Evolutionary conservation across 2,888 invertebrate genomes (phyloP).

Genomic region (Eupeodes luniger): DNA sequence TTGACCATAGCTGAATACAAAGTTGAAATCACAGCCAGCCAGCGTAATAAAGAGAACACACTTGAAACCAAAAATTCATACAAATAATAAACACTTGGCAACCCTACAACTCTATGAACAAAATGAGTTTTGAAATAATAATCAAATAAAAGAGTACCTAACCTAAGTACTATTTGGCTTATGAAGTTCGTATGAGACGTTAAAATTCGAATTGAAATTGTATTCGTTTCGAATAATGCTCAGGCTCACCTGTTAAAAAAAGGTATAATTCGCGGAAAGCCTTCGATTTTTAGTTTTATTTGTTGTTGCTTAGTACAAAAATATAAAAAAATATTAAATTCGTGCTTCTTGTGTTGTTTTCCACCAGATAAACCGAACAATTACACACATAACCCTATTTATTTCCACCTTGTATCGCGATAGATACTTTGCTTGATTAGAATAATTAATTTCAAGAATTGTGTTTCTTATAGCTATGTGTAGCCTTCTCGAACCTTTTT

Average conservation of each 20-base stretch:
- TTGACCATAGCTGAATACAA: constrained; percentile 63
- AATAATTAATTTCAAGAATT: constrained; percentile 65
- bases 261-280: constrained; percentile 33
- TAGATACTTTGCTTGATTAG: constrained; percentile 68
- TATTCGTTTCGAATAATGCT: constrained; percentile 17
- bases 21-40: not conserved
- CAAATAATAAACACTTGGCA: not conserved
- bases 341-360: constrained; percentile 55
- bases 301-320: constrained; percentile 10
- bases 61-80: not conserved
- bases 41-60: constrained; percentile 21
- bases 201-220: constrained; percentile 21
- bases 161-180: not conserved
- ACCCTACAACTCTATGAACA: not conserved
- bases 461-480: constrained; percentile 37
- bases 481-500: constrained; percentile 50
- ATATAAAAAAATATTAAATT: constrained; percentile 30
- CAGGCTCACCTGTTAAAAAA: constrained; percentile 8
- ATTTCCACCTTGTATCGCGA: constrained; percentile 63
- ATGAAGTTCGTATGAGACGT: constrained; percentile 6
- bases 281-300: constrained; percentile 6
- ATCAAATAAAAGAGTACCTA: not conserved
- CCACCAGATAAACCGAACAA: constrained; percentile 54
- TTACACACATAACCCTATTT: constrained; percentile 65
- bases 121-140: not conserved